phyloP scores from a whole-genome alignment of 2,113 vertebrate species.

The Sorex araneus region DNA sequence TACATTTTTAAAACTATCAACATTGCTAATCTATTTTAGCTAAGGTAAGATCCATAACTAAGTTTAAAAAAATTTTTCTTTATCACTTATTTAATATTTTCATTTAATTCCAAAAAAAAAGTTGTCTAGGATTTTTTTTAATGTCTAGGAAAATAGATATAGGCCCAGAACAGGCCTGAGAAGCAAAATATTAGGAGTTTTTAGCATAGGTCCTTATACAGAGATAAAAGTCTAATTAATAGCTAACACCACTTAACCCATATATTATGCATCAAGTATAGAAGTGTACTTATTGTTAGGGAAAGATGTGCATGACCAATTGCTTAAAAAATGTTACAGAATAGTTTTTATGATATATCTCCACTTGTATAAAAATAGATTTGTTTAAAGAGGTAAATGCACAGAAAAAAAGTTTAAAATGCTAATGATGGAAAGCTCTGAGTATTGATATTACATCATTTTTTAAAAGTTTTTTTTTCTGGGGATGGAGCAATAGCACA shows the following conservation, averaged over 20 bases:
- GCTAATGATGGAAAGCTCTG: constrained; percentile 25
- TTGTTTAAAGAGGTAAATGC: constrained; percentile 27
- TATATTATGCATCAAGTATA: neutral
- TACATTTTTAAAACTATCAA: neutral
- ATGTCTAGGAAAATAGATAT: too few relatives aligned
- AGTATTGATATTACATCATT: neutral
- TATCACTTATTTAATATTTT: too few relatives aligned
- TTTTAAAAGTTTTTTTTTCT: too few relatives aligned
- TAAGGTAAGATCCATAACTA: too few relatives aligned
- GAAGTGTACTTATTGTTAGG: neutral
- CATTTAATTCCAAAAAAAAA: too few relatives aligned
- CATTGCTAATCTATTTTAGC: neutral
- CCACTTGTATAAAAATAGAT: constrained; percentile 39
- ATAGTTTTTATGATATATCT: neutral
- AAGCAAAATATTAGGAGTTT: too few relatives aligned
- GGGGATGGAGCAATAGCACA: too few relatives aligned
- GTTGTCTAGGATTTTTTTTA: too few relatives aligned
- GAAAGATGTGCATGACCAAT: constrained; percentile 7
- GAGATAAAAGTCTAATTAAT: too few relatives aligned
- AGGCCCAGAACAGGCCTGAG: too few relatives aligned
- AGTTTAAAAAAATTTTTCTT: too few relatives aligned
- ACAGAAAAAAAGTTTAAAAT: neutral
- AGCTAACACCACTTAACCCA: neutral
- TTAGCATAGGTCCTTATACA: too few relatives aligned
- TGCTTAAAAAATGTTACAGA: neutral